These are phyloP conservation scores for Sycophaga agraensis DNA, from an alignment of 1,140 invertebrate species.

Conservation along the genomic window DNA sequence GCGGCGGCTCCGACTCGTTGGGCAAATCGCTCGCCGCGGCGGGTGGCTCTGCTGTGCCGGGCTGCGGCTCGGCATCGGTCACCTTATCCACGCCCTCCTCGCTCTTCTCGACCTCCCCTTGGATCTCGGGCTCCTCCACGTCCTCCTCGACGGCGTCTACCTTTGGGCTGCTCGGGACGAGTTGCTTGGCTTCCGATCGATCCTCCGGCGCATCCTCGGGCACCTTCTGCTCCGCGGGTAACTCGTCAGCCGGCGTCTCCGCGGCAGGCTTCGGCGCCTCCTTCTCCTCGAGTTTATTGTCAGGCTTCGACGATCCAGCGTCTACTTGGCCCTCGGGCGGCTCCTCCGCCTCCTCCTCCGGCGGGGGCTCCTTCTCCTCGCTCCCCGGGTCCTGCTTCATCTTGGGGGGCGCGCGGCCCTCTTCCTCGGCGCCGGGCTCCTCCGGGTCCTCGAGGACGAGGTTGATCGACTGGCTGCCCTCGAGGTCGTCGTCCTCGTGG, in stretches of 20 bases:
- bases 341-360: background rate
- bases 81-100: background rate
- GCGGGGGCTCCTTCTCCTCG: background rate
- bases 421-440: conserved; percentile 1
- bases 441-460: conserved; percentile 20
- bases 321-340: background rate
- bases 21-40: conserved; percentile 40
- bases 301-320: background rate
- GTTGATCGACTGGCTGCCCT: background rate
- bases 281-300: no score
- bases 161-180: background rate
- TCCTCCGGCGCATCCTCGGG: background rate
- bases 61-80: conserved; percentile 19
- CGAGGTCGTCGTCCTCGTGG: conserved; percentile 4
- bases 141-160: no score
- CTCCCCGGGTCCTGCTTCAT: background rate
- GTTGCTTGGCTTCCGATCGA: no score
- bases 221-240: background rate
- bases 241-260: background rate
- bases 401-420: background rate
- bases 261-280: background rate
- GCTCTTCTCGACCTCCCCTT: background rate
- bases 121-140: background rate
- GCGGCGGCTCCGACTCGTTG: conserved; percentile 40
- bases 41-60: conserved; percentile 43